Evolutionary conservation across 2,113 vertebrate species (phyloP), one percentile per base, ranked within the genome.

Genomic region (Oncorhynchus keta): DNA sequence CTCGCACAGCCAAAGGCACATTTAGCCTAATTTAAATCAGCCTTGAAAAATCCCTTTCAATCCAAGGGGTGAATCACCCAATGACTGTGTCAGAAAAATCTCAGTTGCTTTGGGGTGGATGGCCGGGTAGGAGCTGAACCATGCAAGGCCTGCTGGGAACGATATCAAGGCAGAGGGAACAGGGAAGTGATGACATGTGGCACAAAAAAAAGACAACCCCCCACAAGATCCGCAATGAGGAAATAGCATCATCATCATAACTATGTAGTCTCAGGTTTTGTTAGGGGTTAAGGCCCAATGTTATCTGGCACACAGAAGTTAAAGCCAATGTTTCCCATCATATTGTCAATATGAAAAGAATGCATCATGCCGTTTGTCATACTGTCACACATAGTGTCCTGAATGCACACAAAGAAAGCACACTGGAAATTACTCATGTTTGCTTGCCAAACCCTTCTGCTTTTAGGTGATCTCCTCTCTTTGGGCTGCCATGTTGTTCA

Each of bases 381-480:
- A 55, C 5, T 18, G 51, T 55, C 51, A 45, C 39, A 45, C 39
- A 45, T 3, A 2, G 39, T 62, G 59, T 22, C 6, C n/a, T 62
- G 20, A 62, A 62, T 22, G 13, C 59, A 62, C 59, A 62, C 59
- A 22, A 3, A 62, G 59, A n/a, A 62, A 3, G n/a, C n/a, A 62
- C 20, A 22, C 20, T 62, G 59, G n/a, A 22, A 11, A 11, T 62
- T 1, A 35, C 24, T 79, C 51, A 30, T 51, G 61, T 13, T 49
- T 74, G 75, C 80, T 73, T 66, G 51, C 65, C 70, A 81, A 68
- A 64, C 18, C 26, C 73, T 64, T 55, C 78, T 70, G 73, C 84
- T 83, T 70, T 20, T 26, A 6, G 39, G 9, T 45, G 39, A 45
- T 51, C 12, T 8, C 68, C 9, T 45, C 39, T 35, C 55, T 57